A percentile compares a stretch with the other conserved stretches of the same genome.
Evolutionary conservation across 2,797 vertebrate genomes (phyloP).

Genomic region (Pelodytes ibericus): DNA sequence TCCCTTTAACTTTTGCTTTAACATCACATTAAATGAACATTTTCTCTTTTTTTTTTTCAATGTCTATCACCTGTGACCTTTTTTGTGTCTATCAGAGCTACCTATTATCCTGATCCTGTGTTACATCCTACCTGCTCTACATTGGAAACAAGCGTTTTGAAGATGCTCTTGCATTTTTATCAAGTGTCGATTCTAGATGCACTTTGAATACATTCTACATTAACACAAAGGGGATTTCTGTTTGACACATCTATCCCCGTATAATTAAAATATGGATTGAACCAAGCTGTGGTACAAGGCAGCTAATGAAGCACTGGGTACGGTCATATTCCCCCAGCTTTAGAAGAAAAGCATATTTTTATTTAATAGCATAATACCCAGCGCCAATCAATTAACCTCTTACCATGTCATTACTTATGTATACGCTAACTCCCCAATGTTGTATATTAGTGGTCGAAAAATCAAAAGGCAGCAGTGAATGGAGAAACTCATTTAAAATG

Average conservation of each 20-base stretch:
- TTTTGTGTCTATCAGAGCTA: constrained; percentile 25
- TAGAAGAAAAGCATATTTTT: constrained; percentile 46
- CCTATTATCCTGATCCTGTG: constrained; percentile 18
- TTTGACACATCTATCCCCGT: constrained; percentile 46
- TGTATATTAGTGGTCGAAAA: constrained; percentile 58
- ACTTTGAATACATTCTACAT: constrained; percentile 44
- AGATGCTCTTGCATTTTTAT: constrained; percentile 30
- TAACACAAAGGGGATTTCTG: constrained; percentile 46
- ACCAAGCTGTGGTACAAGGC: constrained; percentile 42
- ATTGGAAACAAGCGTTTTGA: constrained; percentile 27
- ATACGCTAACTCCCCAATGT: constrained; percentile 35
- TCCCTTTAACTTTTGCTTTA: constrained; percentile 29
- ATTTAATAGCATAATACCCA: constrained; percentile 43
- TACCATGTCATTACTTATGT: constrained; percentile 47
- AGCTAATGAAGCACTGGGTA: constrained; percentile 46
- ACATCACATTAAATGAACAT: constrained; percentile 33
- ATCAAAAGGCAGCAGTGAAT: constrained; percentile 79
- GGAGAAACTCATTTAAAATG: constrained; percentile 69
- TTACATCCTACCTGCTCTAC: constrained; percentile 39
- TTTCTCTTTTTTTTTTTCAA: constrained; percentile 37
- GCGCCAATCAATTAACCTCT: constrained; percentile 54
- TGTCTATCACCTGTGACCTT: constrained; percentile 41
- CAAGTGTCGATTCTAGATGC: constrained; percentile 39
- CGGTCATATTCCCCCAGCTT: constrained; percentile 25
- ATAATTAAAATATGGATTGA: constrained; percentile 56